Percentiles rank a stretch among this genome's conserved stretches.
phyloP scores from a whole-genome alignment of 2,113 vertebrate genomes.

The Solea senegalensis region DNA sequence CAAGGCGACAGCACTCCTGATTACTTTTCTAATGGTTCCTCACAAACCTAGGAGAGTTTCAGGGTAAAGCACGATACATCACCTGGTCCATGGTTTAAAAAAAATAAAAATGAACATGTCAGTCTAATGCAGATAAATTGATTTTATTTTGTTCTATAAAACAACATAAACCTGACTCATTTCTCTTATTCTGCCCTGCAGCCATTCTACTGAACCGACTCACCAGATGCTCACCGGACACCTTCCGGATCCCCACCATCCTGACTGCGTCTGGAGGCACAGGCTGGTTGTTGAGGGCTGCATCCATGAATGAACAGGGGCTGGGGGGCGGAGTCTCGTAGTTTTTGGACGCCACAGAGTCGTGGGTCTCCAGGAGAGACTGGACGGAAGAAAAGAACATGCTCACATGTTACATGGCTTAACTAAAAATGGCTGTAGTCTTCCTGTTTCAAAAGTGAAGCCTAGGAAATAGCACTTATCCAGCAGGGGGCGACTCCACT shows the following conservation, averaged over 20 bases:
- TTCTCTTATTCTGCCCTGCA: background rate
- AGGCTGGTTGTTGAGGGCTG: constrained; percentile 89
- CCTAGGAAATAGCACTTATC: too few relatives aligned
- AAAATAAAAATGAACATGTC: constrained; percentile 1
- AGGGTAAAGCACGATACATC: background rate
- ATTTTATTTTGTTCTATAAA: background rate
- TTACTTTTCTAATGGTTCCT: background rate
- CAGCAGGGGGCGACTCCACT: too few relatives aligned
- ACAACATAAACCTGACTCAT: constrained; percentile 11
- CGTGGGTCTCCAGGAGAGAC: constrained; percentile 95
- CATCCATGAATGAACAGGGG: constrained; percentile 87
- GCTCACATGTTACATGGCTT: background rate
- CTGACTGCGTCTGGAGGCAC: constrained; percentile 93
- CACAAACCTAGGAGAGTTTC: constrained; percentile 4
- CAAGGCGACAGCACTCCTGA: background rate
- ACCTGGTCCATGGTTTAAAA: constrained; percentile 7
- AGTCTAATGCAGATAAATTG: constrained; percentile 21
- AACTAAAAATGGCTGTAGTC: too few relatives aligned
- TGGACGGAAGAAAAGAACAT: constrained; percentile 41
- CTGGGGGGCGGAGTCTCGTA: constrained; percentile 93
- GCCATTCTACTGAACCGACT: constrained; percentile 36
- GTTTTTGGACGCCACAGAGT: constrained; percentile 95
- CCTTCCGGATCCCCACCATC: constrained; percentile 96
- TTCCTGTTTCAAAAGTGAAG: too few relatives aligned
- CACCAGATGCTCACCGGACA: constrained; percentile 94